phyloP scores from a whole-genome alignment of 1,140 invertebrate species.

The Achroia grisella region DNA sequence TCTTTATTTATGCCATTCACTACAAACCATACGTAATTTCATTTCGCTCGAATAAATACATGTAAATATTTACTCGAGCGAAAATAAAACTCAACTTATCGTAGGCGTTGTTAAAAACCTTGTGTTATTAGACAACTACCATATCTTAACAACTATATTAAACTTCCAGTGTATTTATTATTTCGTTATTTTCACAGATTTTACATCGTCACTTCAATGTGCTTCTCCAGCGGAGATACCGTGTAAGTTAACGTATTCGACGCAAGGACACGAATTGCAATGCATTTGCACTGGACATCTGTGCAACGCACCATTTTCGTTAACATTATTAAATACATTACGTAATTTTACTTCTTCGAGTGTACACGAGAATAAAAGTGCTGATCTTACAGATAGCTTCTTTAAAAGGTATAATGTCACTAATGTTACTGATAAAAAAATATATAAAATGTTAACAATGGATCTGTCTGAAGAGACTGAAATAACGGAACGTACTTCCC shows the following conservation, averaged over 20 bases:
- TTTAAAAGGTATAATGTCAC: conserved; percentile 35
- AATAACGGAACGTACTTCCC: neutral
- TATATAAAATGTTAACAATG: conserved; percentile 19
- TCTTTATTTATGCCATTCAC: too few relatives aligned
- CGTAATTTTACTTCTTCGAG: conserved; percentile 33
- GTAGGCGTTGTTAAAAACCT: too few relatives aligned
- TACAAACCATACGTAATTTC: too few relatives aligned
- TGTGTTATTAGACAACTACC: too few relatives aligned
- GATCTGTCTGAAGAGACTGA: conserved; percentile 3
- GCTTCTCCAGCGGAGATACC: conserved; percentile 20
- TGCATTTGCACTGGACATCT: conserved; percentile 40
- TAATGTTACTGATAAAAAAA: conserved; percentile 23
- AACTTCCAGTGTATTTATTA: neutral
- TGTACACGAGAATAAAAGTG: conserved; percentile 20
- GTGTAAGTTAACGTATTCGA: conserved; percentile 32
- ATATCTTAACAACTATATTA: too few relatives aligned
- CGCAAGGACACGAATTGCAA: conserved; percentile 24
- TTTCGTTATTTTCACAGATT: conserved; percentile 39
- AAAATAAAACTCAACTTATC: too few relatives aligned
- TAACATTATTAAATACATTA: conserved; percentile 33
- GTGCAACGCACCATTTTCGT: conserved; percentile 47
- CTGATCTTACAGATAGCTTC: conserved; percentile 31
- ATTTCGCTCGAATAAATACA: too few relatives aligned
- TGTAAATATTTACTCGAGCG: too few relatives aligned
- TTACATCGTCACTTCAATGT: conserved; percentile 37